Conservation (phyloP, 1,140 invertebrate genomes). For the Periplaneta americana region DNA sequence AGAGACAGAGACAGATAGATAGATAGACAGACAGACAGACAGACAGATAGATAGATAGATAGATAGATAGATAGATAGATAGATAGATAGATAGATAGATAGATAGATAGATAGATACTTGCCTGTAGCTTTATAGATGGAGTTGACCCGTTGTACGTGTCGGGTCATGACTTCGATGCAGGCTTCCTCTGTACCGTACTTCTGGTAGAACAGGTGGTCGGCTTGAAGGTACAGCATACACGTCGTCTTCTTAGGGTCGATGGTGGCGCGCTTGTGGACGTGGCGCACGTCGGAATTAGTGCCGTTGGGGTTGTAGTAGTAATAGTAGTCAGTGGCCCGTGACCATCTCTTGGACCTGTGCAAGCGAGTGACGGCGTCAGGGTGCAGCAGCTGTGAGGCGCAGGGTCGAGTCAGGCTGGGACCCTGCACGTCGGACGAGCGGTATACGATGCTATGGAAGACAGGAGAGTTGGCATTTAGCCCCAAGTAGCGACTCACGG, state of each 20-base stretch:
- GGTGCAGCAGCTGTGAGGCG: conserved; percentile 52
- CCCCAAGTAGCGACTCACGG: conserved; percentile 61
- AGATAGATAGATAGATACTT: too few species aligned
- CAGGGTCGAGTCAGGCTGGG: conserved; percentile 40
- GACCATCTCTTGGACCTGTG: not conserved
- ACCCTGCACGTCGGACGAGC: conserved; percentile 69
- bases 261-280: conserved; percentile 56
- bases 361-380: not conserved
- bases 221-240: conserved; percentile 90
- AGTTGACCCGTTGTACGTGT: conserved; percentile 89
- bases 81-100: too few species aligned
- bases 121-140: conserved; percentile 88
- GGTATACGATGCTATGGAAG: conserved; percentile 81
- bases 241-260: conserved; percentile 64
- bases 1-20: too few species aligned
- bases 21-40: too few species aligned
- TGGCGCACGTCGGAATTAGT: not conserved
- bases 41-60: too few species aligned
- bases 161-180: conserved; percentile 93
- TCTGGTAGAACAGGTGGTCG: conserved; percentile 89
- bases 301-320: conserved; percentile 12
- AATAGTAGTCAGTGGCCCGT: not conserved
- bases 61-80: too few species aligned
- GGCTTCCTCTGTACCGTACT: conserved; percentile 87
- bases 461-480: conserved; percentile 25